phyloP scores from a whole-genome alignment of 2,888 invertebrate genomes.

The Aricia artaxerxes region DNA sequence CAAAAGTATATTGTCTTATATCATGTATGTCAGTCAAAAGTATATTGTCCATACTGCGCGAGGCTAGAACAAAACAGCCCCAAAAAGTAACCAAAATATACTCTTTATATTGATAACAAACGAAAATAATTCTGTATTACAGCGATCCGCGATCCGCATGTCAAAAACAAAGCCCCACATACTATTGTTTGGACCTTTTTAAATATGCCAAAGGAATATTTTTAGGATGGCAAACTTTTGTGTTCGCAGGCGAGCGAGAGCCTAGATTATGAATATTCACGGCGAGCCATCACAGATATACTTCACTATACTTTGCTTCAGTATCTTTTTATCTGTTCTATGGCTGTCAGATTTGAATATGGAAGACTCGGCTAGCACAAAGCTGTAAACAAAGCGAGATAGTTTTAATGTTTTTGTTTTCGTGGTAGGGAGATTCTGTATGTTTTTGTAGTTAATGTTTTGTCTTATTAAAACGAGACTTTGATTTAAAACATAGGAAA shows the following conservation, averaged over 20 bases:
- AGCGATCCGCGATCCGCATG: slow-evolving; percentile 19
- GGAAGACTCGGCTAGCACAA: slow-evolving; percentile 8
- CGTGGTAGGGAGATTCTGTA: not conserved
- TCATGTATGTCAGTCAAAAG: not conserved
- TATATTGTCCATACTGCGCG: slow-evolving; percentile 1
- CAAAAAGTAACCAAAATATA: slow-evolving; percentile 16
- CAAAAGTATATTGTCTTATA: not conserved
- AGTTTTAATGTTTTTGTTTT: slow-evolving; percentile 4
- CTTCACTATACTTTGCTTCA: not conserved
- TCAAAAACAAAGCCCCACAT: slow-evolving; percentile 22
- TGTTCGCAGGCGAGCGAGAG: slow-evolving; percentile 24
- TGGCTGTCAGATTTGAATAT: slow-evolving; percentile 21
- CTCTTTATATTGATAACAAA: slow-evolving; percentile 16
- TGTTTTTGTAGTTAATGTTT: no score
- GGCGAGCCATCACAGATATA: not conserved
- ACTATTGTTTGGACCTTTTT: slow-evolving; percentile 27
- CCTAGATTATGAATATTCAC: slow-evolving; percentile 27
- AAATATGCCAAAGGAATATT: slow-evolving; percentile 31
- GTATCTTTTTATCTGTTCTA: slow-evolving; percentile 13
- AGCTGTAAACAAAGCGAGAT: not conserved
- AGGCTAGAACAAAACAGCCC: not conserved
- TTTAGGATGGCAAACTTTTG: slow-evolving; percentile 29
- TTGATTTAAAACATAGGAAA: no score
- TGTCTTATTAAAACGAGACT: no score
- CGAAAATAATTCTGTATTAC: slow-evolving; percentile 17